Base-by-base conservation (phyloP, 1,140 invertebrate genomes). In the Armadillidium nasatum region DNA sequence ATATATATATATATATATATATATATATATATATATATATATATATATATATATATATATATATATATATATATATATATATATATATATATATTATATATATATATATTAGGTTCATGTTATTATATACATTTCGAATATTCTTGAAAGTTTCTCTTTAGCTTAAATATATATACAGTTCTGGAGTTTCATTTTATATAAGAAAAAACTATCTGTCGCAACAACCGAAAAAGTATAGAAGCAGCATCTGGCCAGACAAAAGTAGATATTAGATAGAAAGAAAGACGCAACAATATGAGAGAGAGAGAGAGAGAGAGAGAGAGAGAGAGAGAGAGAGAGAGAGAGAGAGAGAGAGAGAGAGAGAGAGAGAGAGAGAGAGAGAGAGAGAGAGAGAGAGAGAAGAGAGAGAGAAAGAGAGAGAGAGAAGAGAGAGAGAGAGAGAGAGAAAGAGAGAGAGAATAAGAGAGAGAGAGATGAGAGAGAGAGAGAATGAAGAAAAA, bases 71-170 rank as follows among this genome's bases (percentile, higher is more conserved):
- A 60, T 13, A 60, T 19, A 60, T 60, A 15, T 60, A 15, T 60
- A 19, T 60, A 60, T 60, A 60, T 60, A 15, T 60, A 19, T 60
- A 60, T 60, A 60, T n/a, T 60, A 60, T 13, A 60, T 60, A 60
- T 19, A 60, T 3, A 60, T 60, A 60, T 15, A 60, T 3, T 60
- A 2, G 11, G 11, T 60, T 2, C 50, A 13, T 60, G 1, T 15
- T 60, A 60, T 60, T 19, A 60, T 60, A 60, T 60, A 60, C 50
- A 60, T 60, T 3, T 60, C 50, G 50, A 60, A 60, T 60, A 60
- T 60, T 13, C 50, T 13, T 19, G 50, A 19, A 60, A 60, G 11
- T 60, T 60, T 60, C 2, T 60, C 50, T 15, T 60, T 3, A 60
- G 50, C 50, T 60, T 60, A 60, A 15, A 60, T 60, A 60, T 60